Conservation (phyloP, 2,113 vertebrate genomes). For the Pedetes capensis region DNA sequence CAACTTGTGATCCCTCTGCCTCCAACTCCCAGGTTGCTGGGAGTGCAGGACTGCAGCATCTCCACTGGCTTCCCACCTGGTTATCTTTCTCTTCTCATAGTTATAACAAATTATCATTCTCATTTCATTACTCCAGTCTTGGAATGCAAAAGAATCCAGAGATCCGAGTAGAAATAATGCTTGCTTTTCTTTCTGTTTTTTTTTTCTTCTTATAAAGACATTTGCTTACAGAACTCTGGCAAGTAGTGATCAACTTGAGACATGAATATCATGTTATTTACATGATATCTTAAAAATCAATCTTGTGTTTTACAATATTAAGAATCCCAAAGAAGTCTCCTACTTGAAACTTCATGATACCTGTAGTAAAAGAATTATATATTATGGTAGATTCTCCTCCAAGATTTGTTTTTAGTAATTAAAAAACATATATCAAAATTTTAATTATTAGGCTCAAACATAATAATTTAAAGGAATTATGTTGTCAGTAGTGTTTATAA, state of each 20-base stretch:
- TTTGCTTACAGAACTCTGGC: not conserved
- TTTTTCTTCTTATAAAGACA: not conserved
- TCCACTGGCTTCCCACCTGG: not conserved
- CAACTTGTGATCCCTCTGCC: too few relatives aligned
- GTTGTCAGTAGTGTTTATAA: not conserved
- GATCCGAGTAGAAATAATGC: not conserved
- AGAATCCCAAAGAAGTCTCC: not conserved
- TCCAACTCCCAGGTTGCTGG: too few relatives aligned
- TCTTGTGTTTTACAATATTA: not conserved
- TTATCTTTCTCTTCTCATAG: not conserved
- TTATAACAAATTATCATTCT: not conserved
- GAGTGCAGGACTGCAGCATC: too few relatives aligned
- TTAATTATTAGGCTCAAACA: not conserved
- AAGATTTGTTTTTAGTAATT: slow-evolving; percentile 19
- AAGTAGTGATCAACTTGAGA: not conserved
- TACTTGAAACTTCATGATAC: not conserved
- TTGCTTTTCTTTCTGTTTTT: not conserved
- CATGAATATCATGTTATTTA: not conserved
- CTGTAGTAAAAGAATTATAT: not conserved
- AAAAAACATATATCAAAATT: not conserved
- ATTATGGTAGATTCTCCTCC: not conserved
- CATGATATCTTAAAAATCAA: not conserved
- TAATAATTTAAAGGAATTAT: not conserved
- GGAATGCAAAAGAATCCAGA: not conserved
- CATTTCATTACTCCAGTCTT: not conserved